Conservation (phyloP, 2,113 vertebrate genomes). For the Perca flavescens region DNA sequence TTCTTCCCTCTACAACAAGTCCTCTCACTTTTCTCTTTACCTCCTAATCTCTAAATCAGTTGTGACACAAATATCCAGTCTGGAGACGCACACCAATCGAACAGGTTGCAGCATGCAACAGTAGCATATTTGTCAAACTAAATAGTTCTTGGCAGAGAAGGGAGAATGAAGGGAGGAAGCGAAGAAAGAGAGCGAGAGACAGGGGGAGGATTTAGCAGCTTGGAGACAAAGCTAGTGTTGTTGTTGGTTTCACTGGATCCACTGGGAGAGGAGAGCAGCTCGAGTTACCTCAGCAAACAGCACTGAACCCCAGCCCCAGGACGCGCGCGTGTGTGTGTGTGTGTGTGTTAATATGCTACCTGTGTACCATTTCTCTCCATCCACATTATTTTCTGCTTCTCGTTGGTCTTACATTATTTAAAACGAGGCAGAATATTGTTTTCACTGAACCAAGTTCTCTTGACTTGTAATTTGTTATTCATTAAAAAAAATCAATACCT, state of each 20-base stretch:
- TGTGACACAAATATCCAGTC: not conserved
- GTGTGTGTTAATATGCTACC: not conserved
- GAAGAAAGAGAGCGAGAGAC: not conserved
- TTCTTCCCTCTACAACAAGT: not conserved
- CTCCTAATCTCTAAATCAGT: not conserved
- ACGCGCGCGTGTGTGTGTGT: not conserved
- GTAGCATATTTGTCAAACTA: not conserved
- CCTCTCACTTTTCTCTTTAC: not conserved
- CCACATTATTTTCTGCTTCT: not conserved
- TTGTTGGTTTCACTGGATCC: slow-evolving; percentile 62
- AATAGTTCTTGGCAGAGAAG: not conserved
- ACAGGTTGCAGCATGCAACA: not conserved
- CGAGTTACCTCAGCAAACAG: slow-evolving; percentile 48
- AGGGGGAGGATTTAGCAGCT: not conserved
- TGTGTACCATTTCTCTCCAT: not conserved
- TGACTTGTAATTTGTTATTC: not conserved
- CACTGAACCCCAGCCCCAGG: slow-evolving; percentile 5
- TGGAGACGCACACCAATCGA: not conserved
- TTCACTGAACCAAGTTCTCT: not conserved
- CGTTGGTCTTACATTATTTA: not conserved
- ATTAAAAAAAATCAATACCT: too few species aligned
- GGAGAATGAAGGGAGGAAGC: not conserved
- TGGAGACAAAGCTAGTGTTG: slow-evolving; percentile 56
- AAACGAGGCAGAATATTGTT: not conserved
- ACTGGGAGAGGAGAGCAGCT: slow-evolving; percentile 40